Evolutionary conservation across 1,140 invertebrate genomes (phyloP).

Genomic region (Conus betulinus): DNA sequence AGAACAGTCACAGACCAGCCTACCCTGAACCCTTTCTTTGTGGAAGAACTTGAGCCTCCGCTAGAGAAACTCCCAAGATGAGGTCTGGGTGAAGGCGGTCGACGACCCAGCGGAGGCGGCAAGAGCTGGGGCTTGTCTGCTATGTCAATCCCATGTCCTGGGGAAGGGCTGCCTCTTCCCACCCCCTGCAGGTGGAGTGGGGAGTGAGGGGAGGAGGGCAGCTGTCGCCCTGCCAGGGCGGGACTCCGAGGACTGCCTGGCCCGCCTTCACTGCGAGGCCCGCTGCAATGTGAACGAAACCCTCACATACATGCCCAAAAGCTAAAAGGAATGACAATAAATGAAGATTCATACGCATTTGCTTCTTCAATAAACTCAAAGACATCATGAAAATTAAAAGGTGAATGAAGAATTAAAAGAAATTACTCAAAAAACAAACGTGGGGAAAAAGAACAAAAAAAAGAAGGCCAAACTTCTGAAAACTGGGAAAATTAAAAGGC

Average conservation of each 20-base stretch:
- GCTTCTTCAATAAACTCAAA: no score
- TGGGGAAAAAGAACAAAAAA: no score
- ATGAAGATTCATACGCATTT: no score
- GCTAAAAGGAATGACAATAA: no score
- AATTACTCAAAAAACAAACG: no score
- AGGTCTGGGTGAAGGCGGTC: slow-evolving; percentile 27
- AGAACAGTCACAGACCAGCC: background rate
- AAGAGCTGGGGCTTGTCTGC: slow-evolving; percentile 58
- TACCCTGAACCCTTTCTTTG: slow-evolving; percentile 41
- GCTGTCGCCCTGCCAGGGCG: background rate
- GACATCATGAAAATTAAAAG: no score
- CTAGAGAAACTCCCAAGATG: slow-evolving; percentile 42
- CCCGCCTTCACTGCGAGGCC: slow-evolving; percentile 4
- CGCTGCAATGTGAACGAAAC: background rate
- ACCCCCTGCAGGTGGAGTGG: slow-evolving; percentile 50
- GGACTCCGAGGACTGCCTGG: slow-evolving; percentile 24
- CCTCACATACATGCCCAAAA: no score
- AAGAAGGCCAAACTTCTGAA: no score
- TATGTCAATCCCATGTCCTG: slow-evolving; percentile 51
- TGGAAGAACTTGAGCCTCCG: slow-evolving; percentile 36
- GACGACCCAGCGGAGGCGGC: slow-evolving; percentile 22
- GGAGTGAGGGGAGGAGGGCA: slow-evolving; percentile 28
- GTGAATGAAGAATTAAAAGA: no score
- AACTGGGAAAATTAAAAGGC: no score
- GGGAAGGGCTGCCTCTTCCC: slow-evolving; percentile 48